Evolutionary conservation across 2,797 vertebrate genomes (phyloP).

Genomic region (Falco concolor): DNA sequence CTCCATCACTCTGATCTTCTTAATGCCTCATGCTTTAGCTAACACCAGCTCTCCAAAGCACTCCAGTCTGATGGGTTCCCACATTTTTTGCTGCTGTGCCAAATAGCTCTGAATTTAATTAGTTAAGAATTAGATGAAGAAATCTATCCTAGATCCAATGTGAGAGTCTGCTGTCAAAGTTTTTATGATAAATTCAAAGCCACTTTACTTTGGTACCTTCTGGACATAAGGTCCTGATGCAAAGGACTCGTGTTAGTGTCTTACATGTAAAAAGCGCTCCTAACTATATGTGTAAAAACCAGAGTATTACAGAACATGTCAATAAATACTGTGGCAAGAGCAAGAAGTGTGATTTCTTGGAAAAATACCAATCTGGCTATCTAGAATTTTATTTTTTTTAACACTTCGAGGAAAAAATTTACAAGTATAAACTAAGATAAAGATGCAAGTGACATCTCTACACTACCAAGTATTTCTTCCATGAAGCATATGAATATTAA

Average conservation of each 20-base stretch:
- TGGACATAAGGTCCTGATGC: not conserved
- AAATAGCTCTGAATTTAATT: slow-evolving; percentile 4
- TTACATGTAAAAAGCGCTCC: not conserved
- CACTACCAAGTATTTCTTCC: not conserved
- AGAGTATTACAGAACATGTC: not conserved
- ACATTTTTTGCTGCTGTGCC: not conserved
- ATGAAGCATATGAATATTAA: not conserved
- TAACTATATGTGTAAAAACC: not conserved
- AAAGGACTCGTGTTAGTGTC: not conserved
- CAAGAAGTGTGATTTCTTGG: not conserved
- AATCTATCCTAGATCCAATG: not conserved
- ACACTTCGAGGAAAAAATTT: not conserved
- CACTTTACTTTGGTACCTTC: not conserved
- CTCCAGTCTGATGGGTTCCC: not conserved
- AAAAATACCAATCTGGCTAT: not conserved
- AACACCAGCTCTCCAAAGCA: not conserved
- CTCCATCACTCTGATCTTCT: not conserved
- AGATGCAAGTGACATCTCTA: not conserved
- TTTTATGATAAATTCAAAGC: not conserved
- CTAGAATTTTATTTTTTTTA: not conserved
- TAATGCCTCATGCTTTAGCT: not conserved
- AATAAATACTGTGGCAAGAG: not conserved
- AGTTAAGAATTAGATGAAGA: not conserved
- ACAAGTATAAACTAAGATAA: not conserved
- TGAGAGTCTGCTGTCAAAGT: not conserved